Conservation (phyloP, 2,797 vertebrate species). For the Ispidina picta region DNA sequence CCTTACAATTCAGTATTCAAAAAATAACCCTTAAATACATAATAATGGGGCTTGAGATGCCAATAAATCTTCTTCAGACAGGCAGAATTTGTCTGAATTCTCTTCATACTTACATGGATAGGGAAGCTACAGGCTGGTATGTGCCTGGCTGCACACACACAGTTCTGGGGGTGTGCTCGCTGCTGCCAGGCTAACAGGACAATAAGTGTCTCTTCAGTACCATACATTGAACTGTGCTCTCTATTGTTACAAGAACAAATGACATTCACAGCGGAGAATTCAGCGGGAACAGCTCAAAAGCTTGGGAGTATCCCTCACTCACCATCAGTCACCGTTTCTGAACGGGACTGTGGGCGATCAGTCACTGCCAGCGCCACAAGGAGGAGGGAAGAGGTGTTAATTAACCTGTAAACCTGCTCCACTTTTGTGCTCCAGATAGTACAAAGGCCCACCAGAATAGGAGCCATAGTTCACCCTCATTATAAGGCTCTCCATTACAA, state of each 20-base stretch:
- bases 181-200: background rate
- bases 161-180: background rate
- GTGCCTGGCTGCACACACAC: background rate
- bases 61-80: constrained; percentile 35
- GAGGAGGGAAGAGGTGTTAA: constrained; percentile 32
- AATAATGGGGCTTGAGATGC: background rate
- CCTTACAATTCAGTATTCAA: constrained; percentile 19
- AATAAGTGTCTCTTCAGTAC: background rate
- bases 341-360: background rate
- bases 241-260: background rate
- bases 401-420: constrained; percentile 57
- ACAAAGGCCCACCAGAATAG: background rate
- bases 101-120: background rate
- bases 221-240: background rate
- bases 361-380: background rate
- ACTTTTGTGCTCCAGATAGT: background rate
- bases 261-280: background rate
- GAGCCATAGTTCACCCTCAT: constrained; percentile 44
- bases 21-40: constrained; percentile 27
- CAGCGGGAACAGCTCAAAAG: background rate
- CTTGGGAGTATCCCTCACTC: background rate
- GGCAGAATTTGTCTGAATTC: constrained; percentile 20
- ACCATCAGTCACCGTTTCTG: background rate
- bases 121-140: background rate
- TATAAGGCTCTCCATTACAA: constrained; percentile 51